Conservation (phyloP, 2,888 invertebrate genomes). For the Atethmia centrago region DNA sequence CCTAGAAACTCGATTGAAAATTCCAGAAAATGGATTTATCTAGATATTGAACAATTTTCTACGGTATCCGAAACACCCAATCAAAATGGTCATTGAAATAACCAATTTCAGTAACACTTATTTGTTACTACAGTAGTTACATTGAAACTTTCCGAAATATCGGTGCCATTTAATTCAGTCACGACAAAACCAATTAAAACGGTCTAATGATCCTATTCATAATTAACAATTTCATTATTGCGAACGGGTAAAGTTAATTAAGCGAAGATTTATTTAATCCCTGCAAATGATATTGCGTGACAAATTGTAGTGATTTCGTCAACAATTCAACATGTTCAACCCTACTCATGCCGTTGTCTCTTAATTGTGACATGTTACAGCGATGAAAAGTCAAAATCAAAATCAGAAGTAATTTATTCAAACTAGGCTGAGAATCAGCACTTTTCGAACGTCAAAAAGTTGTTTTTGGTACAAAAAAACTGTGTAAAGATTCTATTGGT, state of each 20-base stretch:
- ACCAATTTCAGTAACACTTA: conserved; percentile 25
- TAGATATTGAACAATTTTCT: conserved; percentile 8
- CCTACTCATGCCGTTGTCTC: conserved; percentile 23
- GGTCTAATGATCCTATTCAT: conserved; percentile 52
- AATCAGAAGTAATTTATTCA: too few species aligned
- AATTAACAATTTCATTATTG: conserved; percentile 55
- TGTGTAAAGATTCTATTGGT: not conserved
- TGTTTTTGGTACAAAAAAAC: not conserved
- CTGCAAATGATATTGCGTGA: conserved; percentile 15
- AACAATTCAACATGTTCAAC: conserved; percentile 24
- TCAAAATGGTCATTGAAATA: conserved; percentile 29
- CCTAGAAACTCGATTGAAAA: conserved; percentile 8
- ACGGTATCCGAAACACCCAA: not conserved
- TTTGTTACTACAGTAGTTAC: not conserved
- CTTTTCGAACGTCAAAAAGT: too few species aligned
- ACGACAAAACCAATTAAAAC: conserved; percentile 41
- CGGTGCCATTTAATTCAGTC: conserved; percentile 28
- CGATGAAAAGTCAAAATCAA: not conserved
- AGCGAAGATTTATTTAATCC: conserved; percentile 33
- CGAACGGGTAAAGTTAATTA: conserved; percentile 41
- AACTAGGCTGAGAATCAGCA: too few species aligned
- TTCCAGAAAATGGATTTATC: conserved; percentile 3
- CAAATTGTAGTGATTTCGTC: conserved; percentile 36
- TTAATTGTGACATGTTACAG: conserved; percentile 19
- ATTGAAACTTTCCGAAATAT: conserved; percentile 29